phyloP scores from a whole-genome alignment of 2,113 vertebrate species.

The Caloenas nicobarica region DNA sequence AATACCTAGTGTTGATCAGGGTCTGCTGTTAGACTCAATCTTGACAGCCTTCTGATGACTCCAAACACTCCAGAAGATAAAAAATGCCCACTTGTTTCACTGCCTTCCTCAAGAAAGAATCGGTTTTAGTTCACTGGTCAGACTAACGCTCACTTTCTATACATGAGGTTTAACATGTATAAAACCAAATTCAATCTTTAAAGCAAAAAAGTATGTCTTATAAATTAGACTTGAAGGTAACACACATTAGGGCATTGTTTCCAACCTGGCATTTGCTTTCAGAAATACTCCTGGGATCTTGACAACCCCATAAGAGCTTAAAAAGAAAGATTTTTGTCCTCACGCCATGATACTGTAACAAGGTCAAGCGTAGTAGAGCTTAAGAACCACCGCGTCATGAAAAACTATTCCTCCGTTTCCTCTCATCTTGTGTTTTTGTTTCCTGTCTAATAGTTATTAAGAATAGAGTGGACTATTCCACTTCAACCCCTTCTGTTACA shows the following conservation, averaged over 20 bases:
- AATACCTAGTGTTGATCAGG: neutral
- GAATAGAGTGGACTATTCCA: neutral
- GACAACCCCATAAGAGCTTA: neutral
- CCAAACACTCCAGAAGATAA: neutral
- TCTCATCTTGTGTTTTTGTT: neutral
- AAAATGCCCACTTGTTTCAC: neutral
- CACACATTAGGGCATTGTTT: neutral
- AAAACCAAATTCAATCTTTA: neutral
- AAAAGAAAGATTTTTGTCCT: neutral
- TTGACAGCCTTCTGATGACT: neutral
- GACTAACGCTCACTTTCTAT: neutral
- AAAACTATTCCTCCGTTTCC: neutral
- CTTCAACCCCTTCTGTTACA: neutral
- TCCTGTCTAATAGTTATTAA: neutral
- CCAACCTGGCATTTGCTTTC: neutral
- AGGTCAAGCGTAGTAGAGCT: neutral
- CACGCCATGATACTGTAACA: neutral
- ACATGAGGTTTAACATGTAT: accelerated
- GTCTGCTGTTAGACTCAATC: neutral
- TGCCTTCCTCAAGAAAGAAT: neutral
- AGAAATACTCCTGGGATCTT: neutral
- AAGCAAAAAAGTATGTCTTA: neutral
- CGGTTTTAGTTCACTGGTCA: neutral
- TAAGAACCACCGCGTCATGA: neutral
- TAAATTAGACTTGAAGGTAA: neutral